A percentile compares a stretch with the other conserved stretches of the same genome.
phyloP scores from a whole-genome alignment of 2,888 invertebrate species.

The Sinodicranocentrus sp. region DNA sequence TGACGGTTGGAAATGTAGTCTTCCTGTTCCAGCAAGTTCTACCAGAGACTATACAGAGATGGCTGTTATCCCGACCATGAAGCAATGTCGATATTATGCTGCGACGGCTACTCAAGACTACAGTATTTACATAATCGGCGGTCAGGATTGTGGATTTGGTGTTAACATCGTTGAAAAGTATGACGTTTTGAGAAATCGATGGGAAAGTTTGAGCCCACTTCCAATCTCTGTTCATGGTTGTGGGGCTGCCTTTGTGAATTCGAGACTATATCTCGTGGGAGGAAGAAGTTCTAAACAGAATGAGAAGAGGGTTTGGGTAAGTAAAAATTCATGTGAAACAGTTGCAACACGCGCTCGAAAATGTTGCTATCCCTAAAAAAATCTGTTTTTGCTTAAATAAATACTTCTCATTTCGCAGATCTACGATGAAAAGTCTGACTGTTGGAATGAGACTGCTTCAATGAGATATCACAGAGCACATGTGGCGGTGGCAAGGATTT shows the following conservation, averaged over 20 bases:
- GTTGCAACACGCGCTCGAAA: not conserved
- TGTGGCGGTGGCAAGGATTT: slow-evolving; percentile 77
- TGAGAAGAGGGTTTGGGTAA: slow-evolving; percentile 77
- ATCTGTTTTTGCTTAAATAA: not conserved
- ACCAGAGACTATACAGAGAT: slow-evolving; percentile 73
- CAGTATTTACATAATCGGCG: slow-evolving; percentile 77
- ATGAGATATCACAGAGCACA: slow-evolving; percentile 77
- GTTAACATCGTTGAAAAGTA: slow-evolving; percentile 77
- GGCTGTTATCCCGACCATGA: slow-evolving; percentile 77
- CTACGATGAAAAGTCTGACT: slow-evolving; percentile 76
- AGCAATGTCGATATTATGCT: slow-evolving; percentile 77
- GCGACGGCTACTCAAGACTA: slow-evolving; percentile 77
- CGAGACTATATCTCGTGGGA: slow-evolving; percentile 77
- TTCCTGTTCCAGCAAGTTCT: slow-evolving; percentile 75
- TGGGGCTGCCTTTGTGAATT: slow-evolving; percentile 77
- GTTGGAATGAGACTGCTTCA: slow-evolving; percentile 77
- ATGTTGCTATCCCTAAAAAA: too few relatives aligned
- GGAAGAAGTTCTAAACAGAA: slow-evolving; percentile 76
- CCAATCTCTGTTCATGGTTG: slow-evolving; percentile 77
- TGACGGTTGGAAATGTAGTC: slow-evolving; percentile 77
- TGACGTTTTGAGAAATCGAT: slow-evolving; percentile 77
- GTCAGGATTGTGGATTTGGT: slow-evolving; percentile 76
- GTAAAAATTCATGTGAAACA: slow-evolving; percentile 13
- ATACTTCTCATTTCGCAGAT: slow-evolving; percentile 70
- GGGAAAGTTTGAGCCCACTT: slow-evolving; percentile 77